These are phyloP conservation scores for Timema podura DNA, from an alignment of 2,888 invertebrate species.

Conservation along the genomic window DNA sequence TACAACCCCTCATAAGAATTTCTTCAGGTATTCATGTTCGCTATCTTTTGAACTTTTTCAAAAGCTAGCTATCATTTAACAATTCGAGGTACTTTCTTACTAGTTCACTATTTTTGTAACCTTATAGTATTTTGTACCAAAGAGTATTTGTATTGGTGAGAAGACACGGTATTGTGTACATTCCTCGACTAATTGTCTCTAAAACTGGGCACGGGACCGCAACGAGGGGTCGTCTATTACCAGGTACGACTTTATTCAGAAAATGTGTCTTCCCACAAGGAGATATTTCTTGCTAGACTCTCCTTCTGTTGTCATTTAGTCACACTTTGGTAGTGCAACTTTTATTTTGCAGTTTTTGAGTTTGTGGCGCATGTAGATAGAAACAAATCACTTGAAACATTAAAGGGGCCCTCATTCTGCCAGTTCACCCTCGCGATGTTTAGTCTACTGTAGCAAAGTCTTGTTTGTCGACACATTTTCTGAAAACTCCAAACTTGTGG, in stretches of 20 bases:
- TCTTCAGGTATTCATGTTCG: too few species aligned
- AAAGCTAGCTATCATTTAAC: too few species aligned
- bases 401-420: constrained; percentile 28
- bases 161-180: too few species aligned
- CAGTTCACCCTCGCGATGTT: background rate
- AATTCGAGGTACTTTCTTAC: too few species aligned
- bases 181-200: too few species aligned
- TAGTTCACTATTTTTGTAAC: too few species aligned
- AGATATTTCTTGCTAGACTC: constrained; percentile 43
- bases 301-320: constrained; percentile 13
- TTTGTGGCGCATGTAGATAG: constrained; percentile 24
- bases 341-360: constrained; percentile 1
- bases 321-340: constrained; percentile 8
- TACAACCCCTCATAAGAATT: too few species aligned
- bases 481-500: constrained; percentile 44
- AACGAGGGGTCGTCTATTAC: too few species aligned
- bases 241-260: constrained; percentile 54
- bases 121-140: too few species aligned
- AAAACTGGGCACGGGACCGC: too few species aligned
- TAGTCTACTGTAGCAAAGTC: constrained; percentile 23
- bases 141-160: too few species aligned
- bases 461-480: constrained; percentile 63
- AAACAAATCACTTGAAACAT: constrained; percentile 24
- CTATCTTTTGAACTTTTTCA: too few species aligned
- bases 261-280: constrained; percentile 80